A percentile compares a stretch with the other conserved stretches of the same genome.
Conservation (phyloP, 2,113 vertebrate genomes). For the Mastomys coucha region DNA sequence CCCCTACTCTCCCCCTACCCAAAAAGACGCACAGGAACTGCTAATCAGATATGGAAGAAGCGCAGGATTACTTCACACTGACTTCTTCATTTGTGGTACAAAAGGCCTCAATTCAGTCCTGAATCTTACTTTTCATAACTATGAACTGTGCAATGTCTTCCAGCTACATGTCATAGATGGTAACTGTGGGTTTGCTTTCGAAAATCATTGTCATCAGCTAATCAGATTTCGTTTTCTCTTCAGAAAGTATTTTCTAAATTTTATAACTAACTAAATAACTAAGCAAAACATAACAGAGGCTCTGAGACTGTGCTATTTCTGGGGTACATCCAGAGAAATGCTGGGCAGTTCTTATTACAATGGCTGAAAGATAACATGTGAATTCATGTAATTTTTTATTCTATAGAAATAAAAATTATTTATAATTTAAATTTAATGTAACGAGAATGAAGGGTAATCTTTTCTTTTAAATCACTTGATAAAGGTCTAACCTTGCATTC, state of each 20-base stretch:
- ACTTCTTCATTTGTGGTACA: background rate
- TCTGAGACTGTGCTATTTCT: background rate
- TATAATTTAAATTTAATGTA: conserved; percentile 30
- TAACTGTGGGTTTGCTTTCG: background rate
- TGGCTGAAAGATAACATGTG: background rate
- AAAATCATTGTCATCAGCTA: conserved; percentile 1
- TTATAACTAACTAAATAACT: background rate
- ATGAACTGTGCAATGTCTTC: background rate
- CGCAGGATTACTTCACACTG: background rate
- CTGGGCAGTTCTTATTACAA: background rate
- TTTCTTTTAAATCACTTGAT: conserved; percentile 26
- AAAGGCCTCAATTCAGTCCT: background rate
- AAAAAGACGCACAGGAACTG: too few relatives aligned
- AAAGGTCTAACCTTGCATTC: background rate
- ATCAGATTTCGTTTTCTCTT: conserved; percentile 40
- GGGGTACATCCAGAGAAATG: conserved; percentile 1
- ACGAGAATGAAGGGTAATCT: conserved; percentile 37
- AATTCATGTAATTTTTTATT: background rate
- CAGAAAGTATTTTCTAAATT: conserved; percentile 15
- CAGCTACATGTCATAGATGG: background rate
- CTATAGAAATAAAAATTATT: conserved; percentile 20
- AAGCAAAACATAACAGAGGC: background rate
- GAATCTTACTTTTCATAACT: conserved; percentile 45
- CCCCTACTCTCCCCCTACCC: background rate
- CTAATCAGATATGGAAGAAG: background rate